phyloP scores from a whole-genome alignment of 2,888 invertebrate species.

The Clanis bilineata region DNA sequence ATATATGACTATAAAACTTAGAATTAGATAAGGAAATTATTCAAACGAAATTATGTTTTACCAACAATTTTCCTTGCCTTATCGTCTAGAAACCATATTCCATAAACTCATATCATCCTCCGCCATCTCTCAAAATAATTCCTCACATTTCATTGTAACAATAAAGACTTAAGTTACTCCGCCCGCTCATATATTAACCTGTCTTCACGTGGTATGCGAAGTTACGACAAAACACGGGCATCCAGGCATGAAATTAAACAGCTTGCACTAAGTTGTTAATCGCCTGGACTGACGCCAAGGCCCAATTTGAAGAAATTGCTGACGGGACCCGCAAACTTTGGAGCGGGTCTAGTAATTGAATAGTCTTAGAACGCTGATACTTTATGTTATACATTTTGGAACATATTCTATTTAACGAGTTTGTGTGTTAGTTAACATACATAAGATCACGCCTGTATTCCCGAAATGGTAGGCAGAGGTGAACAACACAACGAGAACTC shows the following conservation, averaged over 20 bases:
- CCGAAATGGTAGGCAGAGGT: no score
- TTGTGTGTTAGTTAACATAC: no score
- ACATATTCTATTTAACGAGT: no score
- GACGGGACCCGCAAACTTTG: slow-evolving; percentile 28
- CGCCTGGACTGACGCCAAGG: slow-evolving; percentile 65
- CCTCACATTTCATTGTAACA: background rate
- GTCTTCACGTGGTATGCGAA: slow-evolving; percentile 2
- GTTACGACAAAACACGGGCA: slow-evolving; percentile 41
- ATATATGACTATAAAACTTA: no score
- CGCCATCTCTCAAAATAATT: background rate
- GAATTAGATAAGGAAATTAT: no score
- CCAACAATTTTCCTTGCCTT: no score
- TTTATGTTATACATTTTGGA: background rate
- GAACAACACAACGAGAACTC: no score
- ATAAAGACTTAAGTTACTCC: background rate
- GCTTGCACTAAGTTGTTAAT: slow-evolving; percentile 72
- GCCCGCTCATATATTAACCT: slow-evolving; percentile 7
- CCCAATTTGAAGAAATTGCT: slow-evolving; percentile 70
- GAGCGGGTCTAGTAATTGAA: slow-evolving; percentile 4
- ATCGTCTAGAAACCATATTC: background rate
- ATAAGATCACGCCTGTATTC: no score
- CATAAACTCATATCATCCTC: background rate
- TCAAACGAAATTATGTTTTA: no score
- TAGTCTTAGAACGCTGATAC: background rate
- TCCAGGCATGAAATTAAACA: slow-evolving; percentile 73